Percentiles rank a stretch among this genome's conserved stretches.
phyloP scores from a whole-genome alignment of 2,113 vertebrate genomes.

The Progne subis region DNA sequence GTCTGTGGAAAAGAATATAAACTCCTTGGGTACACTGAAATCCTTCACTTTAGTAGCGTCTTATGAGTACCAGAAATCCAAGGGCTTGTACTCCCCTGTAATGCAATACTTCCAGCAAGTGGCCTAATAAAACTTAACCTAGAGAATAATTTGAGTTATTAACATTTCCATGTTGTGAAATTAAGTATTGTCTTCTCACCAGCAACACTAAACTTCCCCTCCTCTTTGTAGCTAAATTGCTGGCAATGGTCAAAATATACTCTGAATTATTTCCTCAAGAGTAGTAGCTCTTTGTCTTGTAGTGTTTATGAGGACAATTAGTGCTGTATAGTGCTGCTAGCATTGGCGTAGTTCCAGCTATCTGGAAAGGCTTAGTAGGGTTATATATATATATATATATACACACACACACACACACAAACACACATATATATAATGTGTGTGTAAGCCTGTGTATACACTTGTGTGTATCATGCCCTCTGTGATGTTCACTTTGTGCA shows the following conservation, averaged over 20 bases:
- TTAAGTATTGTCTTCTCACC: not conserved
- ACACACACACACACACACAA: too few relatives aligned
- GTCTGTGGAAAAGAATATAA: not conserved
- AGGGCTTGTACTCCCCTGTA: not conserved
- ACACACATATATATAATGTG: not conserved
- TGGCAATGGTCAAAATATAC: not conserved
- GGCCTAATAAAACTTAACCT: not conserved
- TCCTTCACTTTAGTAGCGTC: not conserved
- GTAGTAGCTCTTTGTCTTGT: not conserved
- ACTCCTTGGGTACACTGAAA: not conserved
- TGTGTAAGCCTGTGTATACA: conserved; percentile 48
- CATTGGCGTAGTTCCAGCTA: not conserved
- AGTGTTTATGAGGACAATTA: not conserved
- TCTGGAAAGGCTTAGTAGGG: not conserved
- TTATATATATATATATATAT: not conserved
- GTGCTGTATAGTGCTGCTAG: not conserved
- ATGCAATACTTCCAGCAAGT: not conserved
- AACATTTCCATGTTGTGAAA: not conserved
- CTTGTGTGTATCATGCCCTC: not conserved
- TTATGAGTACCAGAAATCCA: not conserved
- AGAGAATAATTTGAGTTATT: not conserved
- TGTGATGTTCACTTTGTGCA: conserved; percentile 4
- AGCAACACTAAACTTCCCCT: not conserved
- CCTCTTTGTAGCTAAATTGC: not conserved
- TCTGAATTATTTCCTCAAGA: not conserved